These are phyloP conservation scores for Indicator maculatus DNA, from an alignment of 2,113 vertebrate species.

Conservation along the genomic window DNA sequence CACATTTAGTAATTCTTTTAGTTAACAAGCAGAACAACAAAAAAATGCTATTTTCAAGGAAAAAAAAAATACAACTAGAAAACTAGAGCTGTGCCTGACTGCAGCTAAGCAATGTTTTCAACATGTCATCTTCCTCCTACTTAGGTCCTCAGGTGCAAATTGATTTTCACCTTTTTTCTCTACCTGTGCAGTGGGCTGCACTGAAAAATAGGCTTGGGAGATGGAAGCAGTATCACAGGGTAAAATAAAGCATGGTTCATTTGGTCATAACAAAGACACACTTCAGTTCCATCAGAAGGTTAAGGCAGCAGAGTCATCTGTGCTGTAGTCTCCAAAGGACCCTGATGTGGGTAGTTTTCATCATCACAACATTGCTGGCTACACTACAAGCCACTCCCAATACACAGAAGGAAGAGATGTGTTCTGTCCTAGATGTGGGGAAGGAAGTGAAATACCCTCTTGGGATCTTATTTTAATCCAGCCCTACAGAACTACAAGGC, in stretches of 20 bases:
- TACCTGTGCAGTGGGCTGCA: background rate
- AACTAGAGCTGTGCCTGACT: background rate
- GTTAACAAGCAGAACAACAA: slow-evolving; percentile 11
- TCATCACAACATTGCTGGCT: background rate
- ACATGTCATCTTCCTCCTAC: background rate
- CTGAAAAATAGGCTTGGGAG: background rate
- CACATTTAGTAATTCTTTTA: slow-evolving; percentile 40
- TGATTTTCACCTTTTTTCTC: background rate
- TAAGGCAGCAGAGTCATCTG: background rate
- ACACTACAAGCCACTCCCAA: background rate
- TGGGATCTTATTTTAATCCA: background rate
- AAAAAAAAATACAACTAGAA: background rate
- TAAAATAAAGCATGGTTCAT: background rate
- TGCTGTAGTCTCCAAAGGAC: background rate
- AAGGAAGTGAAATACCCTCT: background rate
- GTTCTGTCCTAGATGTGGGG: background rate
- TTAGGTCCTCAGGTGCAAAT: background rate
- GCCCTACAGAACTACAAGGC: background rate
- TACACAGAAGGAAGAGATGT: background rate
- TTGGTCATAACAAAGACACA: background rate
- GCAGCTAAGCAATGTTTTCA: background rate
- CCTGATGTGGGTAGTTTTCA: background rate
- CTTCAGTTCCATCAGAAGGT: background rate
- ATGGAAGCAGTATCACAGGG: background rate
- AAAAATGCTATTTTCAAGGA: background rate